Conservation (phyloP, 1,140 invertebrate genomes). For the Philaenus spumarius region DNA sequence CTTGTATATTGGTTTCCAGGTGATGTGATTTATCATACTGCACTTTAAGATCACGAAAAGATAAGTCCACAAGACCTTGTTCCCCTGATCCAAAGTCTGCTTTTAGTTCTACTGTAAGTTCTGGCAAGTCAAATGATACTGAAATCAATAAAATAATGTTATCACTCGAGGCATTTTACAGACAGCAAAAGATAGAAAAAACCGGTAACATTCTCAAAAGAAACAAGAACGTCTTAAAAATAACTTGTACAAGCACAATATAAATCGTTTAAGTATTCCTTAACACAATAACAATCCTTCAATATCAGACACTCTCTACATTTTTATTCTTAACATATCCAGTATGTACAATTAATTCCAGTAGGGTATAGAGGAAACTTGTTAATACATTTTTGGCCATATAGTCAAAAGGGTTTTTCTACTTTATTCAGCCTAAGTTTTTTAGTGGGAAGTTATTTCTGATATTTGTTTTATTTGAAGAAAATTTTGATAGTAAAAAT, state of each 20-base stretch:
- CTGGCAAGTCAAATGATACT: conserved; percentile 63
- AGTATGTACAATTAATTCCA: too few species aligned
- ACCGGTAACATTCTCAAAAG: conserved; percentile 12
- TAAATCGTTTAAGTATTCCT: too few species aligned
- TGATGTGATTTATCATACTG: conserved; percentile 59
- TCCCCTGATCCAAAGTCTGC: conserved; percentile 55
- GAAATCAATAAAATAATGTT: conserved; percentile 34
- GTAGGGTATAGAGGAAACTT: too few species aligned
- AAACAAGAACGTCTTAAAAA: background rate
- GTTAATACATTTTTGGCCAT: too few species aligned
- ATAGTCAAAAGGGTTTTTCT: too few species aligned
- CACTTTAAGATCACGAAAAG: conserved; percentile 72
- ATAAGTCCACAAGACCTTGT: conserved; percentile 69
- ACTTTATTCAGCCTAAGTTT: too few species aligned
- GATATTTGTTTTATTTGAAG: too few species aligned
- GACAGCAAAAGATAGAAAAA: background rate
- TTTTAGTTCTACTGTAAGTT: conserved; percentile 62
- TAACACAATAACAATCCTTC: too few species aligned
- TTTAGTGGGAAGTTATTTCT: too few species aligned
- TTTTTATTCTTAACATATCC: too few species aligned
- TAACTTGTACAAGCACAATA: background rate
- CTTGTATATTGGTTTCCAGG: conserved; percentile 61
- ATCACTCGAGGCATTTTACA: background rate
- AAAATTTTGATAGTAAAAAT: too few species aligned
- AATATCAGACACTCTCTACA: too few species aligned